Conservation (phyloP, 2,888 invertebrate genomes). For the Drosophila parthenogenetica region DNA sequence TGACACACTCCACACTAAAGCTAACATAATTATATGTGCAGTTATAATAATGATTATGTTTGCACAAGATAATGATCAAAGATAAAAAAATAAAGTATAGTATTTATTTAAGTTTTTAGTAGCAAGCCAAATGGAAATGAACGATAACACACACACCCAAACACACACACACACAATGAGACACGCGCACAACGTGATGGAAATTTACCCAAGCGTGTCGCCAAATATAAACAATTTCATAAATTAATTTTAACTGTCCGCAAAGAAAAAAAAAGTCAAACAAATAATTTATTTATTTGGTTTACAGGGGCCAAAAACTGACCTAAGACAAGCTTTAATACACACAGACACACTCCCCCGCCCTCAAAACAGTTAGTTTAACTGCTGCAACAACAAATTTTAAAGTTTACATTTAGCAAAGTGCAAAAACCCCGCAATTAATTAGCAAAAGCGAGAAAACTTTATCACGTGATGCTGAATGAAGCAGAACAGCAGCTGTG, state of each 20-base stretch:
- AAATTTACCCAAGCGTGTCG: constrained; percentile 68
- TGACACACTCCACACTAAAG: constrained; percentile 7
- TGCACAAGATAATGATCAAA: constrained; percentile 17
- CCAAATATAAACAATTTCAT: constrained; percentile 50
- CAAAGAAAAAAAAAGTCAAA: constrained; percentile 26
- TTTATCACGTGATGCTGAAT: constrained; percentile 71
- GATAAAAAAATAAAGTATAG: constrained; percentile 19
- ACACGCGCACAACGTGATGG: constrained; percentile 49
- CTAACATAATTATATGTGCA: constrained; percentile 14
- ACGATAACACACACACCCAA: constrained; percentile 54
- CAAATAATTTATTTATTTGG: constrained; percentile 51
- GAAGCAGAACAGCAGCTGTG: constrained; percentile 11
- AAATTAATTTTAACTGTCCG: constrained; percentile 53
- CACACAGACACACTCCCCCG: constrained; percentile 2
- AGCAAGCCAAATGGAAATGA: constrained; percentile 55
- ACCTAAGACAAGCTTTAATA: constrained; percentile 59
- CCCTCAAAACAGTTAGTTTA: constrained; percentile 31
- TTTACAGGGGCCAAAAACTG: constrained; percentile 67
- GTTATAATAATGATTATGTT: constrained; percentile 30
- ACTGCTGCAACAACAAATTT: constrained; percentile 40
- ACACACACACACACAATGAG: constrained; percentile 6
- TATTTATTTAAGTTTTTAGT: constrained; percentile 35
- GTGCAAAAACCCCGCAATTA: constrained; percentile 75
- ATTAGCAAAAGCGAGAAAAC: constrained; percentile 65
- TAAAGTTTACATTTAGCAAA: constrained; percentile 65